Base-by-base conservation (phyloP, 1,140 invertebrate species). In the Vollenhovia emeryi region DNA sequence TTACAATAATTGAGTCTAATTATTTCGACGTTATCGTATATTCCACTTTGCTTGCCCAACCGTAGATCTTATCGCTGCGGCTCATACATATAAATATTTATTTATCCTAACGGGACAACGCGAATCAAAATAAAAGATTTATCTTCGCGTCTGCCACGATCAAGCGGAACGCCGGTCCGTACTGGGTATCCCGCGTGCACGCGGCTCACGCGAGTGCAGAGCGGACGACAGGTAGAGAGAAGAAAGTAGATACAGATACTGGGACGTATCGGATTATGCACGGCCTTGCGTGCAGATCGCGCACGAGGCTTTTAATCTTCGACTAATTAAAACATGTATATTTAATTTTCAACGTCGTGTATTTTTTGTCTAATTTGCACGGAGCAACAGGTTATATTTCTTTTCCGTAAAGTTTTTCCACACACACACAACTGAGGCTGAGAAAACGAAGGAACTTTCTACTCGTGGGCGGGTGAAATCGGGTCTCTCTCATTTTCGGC, bases 281-380 rank as follows among this genome's bases (percentile, higher is more conserved):
- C 60, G 73, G 76, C n/a, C 27, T 84, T 74, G 74, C 83, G 45
- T 57, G 60, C 64, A 82, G 57, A 66, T 57, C 43, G 55, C 48
- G 75, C 40, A 69, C 60, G 45, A 33, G 52, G 74, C 40, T 59
- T 85, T 59, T 89, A 84, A 48, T 87, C 36, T 85, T 55, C n/a
- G 80, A 82, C 60, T 91, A 91, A 91, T 91, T 91, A 89, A 91
- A 89, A 91, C 89, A 85, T 89, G 85, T 76, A 30, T 64, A 88
- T 88, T 74, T 13, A 40, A 21, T 64, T 64, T 40, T 11, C 83
- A 80, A 66, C n/a, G 43, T 73, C 27, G 30, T 24, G 27, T 30
- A 21, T 3, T 2, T 43, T 48, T 21, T 13, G 68, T 69, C 59
- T 89, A 75, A 76, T 87, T 89, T 80, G 69, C 73, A 45, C 68